phyloP scores from a whole-genome alignment of 1,140 invertebrate genomes.

The Phortica variegata region DNA sequence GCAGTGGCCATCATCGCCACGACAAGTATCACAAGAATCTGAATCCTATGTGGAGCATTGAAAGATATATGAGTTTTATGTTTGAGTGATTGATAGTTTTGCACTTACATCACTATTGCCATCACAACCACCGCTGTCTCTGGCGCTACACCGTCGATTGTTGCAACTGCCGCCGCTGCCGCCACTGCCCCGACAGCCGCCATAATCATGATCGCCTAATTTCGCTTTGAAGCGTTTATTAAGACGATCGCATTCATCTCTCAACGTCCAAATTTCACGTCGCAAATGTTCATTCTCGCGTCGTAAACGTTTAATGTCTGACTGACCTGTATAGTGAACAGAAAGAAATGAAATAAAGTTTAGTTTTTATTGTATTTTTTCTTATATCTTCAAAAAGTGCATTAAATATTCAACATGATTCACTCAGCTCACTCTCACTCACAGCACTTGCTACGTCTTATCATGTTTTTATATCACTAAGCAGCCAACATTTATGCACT shows the following conservation, averaged over 20 bases:
- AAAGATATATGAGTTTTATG: constrained; percentile 1
- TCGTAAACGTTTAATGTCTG: constrained; percentile 83
- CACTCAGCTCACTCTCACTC: no score
- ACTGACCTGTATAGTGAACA: constrained; percentile 67
- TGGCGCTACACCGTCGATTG: constrained; percentile 26
- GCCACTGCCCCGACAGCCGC: constrained; percentile 39
- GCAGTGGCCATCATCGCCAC: constrained; percentile 49
- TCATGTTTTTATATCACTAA: no score
- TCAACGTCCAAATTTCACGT: constrained; percentile 80
- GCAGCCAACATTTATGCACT: no score
- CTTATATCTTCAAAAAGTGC: neutral
- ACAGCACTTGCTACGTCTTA: no score
- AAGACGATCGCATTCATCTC: constrained; percentile 84
- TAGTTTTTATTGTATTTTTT: neutral
- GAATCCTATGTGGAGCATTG: constrained; percentile 39
- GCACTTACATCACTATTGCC: constrained; percentile 50
- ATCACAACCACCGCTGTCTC: constrained; percentile 46
- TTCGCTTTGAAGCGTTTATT: constrained; percentile 63
- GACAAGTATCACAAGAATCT: constrained; percentile 59
- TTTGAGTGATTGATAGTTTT: neutral
- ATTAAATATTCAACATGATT: no score
- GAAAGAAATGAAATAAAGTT: neutral
- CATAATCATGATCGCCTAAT: constrained; percentile 41
- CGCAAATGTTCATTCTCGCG: constrained; percentile 83
- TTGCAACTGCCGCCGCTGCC: constrained; percentile 32